A percentile compares a stretch with the other conserved stretches of the same genome.
Conservation (phyloP, 2,797 vertebrate species). For the Aulostomus chinensis region DNA sequence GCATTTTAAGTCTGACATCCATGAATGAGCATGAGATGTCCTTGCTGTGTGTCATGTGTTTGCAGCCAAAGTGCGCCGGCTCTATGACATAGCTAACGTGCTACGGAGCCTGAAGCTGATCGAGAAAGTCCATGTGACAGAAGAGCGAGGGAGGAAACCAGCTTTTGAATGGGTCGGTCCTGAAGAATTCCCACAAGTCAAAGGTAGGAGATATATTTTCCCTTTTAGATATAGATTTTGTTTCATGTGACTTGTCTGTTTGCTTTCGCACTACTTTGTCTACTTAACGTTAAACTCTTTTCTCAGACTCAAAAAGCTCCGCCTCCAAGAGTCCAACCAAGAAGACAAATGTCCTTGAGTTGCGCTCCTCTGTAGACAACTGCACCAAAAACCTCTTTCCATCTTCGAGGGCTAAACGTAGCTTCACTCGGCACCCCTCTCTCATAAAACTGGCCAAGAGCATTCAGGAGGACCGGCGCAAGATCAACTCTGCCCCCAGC, state of each 20-base stretch:
- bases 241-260: too few relatives aligned
- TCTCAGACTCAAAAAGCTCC: conserved; percentile 57
- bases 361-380: conserved; percentile 80
- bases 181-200: conserved; percentile 76
- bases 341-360: conserved; percentile 57
- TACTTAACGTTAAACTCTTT: conserved; percentile 1
- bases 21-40: not conserved
- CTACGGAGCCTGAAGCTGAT: conserved; percentile 95
- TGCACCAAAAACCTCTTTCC: conserved; percentile 95
- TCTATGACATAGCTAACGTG: conserved; percentile 97
- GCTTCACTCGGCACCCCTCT: conserved; percentile 92
- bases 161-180: conserved; percentile 96
- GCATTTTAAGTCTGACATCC: too few relatives aligned
- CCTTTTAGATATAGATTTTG: not conserved
- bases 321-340: conserved; percentile 16
- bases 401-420: conserved; percentile 78
- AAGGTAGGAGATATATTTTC: conserved; percentile 71
- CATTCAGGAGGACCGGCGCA: conserved; percentile 90
- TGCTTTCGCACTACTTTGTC: not conserved
- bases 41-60: conserved; percentile 27
- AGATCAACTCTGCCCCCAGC: conserved; percentile 91
- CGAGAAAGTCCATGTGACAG: conserved; percentile 93
- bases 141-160: conserved; percentile 91
- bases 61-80: conserved; percentile 92
- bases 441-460: conserved; percentile 91